A percentile compares a stretch with the other conserved stretches of the same genome.
phyloP scores from a whole-genome alignment of 1,140 invertebrate species.

The Cecropterus lyciades region DNA sequence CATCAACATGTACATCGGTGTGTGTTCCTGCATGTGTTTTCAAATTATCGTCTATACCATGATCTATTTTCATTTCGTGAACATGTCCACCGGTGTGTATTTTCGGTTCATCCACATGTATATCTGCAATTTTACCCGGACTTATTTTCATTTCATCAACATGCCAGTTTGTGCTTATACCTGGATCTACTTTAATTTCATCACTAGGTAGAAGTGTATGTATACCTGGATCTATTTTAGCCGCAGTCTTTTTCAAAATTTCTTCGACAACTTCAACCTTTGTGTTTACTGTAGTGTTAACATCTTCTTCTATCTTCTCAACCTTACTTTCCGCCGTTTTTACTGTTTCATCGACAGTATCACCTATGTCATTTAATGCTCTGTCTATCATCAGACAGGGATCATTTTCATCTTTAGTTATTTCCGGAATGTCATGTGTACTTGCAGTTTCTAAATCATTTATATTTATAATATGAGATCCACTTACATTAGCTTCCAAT shows the following conservation, averaged over 20 bases:
- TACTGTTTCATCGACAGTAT: constrained; percentile 47
- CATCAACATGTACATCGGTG: constrained; percentile 25
- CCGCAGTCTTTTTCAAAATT: constrained; percentile 59
- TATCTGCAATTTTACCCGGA: too few relatives aligned
- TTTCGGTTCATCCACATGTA: too few relatives aligned
- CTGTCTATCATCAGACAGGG: constrained; percentile 40
- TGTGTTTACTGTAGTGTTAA: constrained; percentile 34
- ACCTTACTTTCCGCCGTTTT: constrained; percentile 51
- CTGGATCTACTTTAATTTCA: not conserved
- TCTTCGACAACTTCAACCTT: constrained; percentile 65
- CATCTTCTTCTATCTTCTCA: constrained; percentile 38
- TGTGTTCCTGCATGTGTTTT: too few relatives aligned
- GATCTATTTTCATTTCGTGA: constrained; percentile 54
- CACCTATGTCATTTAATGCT: constrained; percentile 43
- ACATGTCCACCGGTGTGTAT: not conserved
- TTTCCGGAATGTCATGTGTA: constrained; percentile 60
- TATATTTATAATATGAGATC: constrained; percentile 79
- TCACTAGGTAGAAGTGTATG: constrained; percentile 38
- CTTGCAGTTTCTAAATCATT: constrained; percentile 74
- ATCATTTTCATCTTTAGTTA: constrained; percentile 54
- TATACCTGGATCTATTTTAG: constrained; percentile 48
- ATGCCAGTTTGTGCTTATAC: too few relatives aligned
- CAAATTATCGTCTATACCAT: too few relatives aligned
- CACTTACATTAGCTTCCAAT: constrained; percentile 77
- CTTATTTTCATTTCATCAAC: too few relatives aligned